A percentile compares a stretch with the other conserved stretches of the same genome.
Conservation (phyloP, 1,140 invertebrate genomes). For the Anoplophora glabripennis region DNA sequence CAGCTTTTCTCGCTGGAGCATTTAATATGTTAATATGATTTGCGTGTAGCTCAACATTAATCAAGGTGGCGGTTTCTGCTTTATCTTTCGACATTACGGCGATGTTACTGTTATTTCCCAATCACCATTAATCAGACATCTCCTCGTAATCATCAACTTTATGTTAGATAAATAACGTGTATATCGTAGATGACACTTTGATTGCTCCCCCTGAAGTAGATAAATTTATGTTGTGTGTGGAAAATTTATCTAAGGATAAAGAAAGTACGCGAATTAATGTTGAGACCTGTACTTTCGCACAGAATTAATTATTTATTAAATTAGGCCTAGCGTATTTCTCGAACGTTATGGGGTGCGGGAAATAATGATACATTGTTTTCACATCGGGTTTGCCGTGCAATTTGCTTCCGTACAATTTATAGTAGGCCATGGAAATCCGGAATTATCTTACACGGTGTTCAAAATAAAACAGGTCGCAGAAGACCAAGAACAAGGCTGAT, state of each 20-base stretch:
- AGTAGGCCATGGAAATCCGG: too few species aligned
- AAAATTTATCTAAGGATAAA: conserved; percentile 2
- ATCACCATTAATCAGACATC: conserved; percentile 40
- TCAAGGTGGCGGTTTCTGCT: conserved; percentile 30
- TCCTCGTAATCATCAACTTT: conserved; percentile 32
- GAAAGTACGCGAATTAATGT: not conserved
- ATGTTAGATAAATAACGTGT: conserved; percentile 19
- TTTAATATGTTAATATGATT: conserved; percentile 44
- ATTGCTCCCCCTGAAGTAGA: conserved; percentile 20
- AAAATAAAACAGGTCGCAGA: too few species aligned
- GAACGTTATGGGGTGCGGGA: too few species aligned
- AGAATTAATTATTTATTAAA: not conserved
- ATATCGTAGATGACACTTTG: conserved; percentile 20
- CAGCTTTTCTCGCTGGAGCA: conserved; percentile 16
- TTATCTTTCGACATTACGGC: conserved; percentile 26
- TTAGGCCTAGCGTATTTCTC: too few species aligned
- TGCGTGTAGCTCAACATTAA: conserved; percentile 41
- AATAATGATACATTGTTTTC: too few species aligned
- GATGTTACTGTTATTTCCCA: conserved; percentile 32
- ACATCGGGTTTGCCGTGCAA: too few species aligned
- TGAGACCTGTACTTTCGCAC: not conserved
- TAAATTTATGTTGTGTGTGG: conserved; percentile 6
- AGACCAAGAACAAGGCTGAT: too few species aligned
- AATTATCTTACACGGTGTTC: too few species aligned
- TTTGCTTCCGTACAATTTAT: too few species aligned